These are phyloP conservation scores for Acinonyx jubatus DNA, from an alignment of 2,113 vertebrate species.

Conservation along the genomic window DNA sequence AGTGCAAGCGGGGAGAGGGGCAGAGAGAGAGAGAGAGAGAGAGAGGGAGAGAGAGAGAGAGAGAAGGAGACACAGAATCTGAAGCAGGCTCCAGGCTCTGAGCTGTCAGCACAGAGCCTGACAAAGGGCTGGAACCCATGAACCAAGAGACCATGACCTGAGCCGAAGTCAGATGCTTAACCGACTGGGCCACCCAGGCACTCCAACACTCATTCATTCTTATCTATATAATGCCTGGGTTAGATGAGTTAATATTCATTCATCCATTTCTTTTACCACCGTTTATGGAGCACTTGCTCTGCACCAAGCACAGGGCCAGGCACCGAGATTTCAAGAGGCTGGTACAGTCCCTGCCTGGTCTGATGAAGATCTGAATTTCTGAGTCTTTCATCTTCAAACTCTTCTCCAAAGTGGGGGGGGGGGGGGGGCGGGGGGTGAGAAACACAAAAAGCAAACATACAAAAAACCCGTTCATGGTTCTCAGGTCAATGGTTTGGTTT, in stretches of 20 bases:
- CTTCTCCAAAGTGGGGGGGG: background rate
- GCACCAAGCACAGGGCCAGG: background rate
- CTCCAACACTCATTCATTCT: background rate
- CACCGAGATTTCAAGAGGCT: background rate
- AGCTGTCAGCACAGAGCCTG: too few relatives aligned
- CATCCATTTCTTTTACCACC: background rate
- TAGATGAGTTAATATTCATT: background rate
- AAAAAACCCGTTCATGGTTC: background rate
- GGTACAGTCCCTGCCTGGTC: background rate
- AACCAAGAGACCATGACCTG: too few relatives aligned
- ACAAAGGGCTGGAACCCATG: too few relatives aligned
- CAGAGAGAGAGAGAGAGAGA: too few relatives aligned
- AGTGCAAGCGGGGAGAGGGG: too few relatives aligned
- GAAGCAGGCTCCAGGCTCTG: too few relatives aligned
- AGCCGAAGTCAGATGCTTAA: too few relatives aligned
- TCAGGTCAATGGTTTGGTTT: background rate
- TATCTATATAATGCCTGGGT: background rate
- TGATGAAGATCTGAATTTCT: background rate
- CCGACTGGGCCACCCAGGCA: too few relatives aligned
- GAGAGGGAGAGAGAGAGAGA: too few relatives aligned
- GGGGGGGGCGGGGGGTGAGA: too few relatives aligned
- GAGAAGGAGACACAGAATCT: too few relatives aligned
- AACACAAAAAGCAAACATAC: background rate
- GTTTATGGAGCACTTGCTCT: background rate
- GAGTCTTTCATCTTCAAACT: background rate